Conservation (phyloP, 2,113 vertebrate genomes). For the Colaptes auratus region DNA sequence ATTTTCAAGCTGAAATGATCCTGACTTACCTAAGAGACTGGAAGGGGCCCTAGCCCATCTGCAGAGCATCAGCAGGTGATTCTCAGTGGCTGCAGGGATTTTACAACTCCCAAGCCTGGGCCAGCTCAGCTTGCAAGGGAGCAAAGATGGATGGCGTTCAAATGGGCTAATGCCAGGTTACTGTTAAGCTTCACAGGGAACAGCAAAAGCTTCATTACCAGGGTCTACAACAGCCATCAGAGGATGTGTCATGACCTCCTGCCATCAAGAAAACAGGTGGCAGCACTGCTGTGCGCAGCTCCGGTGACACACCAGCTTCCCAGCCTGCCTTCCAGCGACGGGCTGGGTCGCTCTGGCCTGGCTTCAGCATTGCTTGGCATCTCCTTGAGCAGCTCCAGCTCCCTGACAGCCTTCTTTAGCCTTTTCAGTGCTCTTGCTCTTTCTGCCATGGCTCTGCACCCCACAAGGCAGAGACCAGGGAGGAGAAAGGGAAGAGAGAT, state of each 20-base stretch:
- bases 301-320: neutral
- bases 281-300: neutral
- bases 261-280: neutral
- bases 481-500: neutral
- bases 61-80: neutral
- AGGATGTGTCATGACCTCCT: neutral
- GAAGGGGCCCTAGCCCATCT: neutral
- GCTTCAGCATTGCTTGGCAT: neutral
- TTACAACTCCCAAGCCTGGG: neutral
- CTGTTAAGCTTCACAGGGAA: neutral
- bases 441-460: neutral
- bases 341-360: neutral
- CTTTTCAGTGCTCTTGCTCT: neutral
- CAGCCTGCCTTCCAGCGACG: neutral
- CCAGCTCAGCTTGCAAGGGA: neutral
- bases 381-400: neutral
- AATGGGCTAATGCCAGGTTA: neutral
- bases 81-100: neutral
- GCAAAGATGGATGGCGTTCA: fast-evolving
- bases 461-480: neutral
- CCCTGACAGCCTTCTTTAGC: neutral
- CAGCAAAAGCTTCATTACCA: neutral
- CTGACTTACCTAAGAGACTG: neutral
- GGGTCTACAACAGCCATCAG: neutral
- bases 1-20: neutral